phyloP scores from a whole-genome alignment of 2,113 vertebrate species.

The Chionomys nivalis region DNA sequence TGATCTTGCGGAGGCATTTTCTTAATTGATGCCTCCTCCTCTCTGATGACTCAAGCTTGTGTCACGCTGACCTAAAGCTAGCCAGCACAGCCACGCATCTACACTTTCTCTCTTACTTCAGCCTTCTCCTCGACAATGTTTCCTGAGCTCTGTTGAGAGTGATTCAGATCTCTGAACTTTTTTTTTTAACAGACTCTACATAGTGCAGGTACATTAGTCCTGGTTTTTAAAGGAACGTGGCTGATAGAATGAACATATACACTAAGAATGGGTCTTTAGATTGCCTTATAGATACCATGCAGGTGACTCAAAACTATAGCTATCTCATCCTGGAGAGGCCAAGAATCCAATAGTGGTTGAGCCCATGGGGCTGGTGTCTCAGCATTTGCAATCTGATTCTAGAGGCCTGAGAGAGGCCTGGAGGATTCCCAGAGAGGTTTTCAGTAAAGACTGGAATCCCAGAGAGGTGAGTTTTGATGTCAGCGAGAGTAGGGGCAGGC shows the following conservation, averaged over 20 bases:
- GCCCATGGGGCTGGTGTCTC: neutral
- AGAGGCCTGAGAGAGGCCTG: neutral
- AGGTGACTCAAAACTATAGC: neutral
- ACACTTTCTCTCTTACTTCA: too few relatives aligned
- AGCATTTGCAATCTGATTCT: neutral
- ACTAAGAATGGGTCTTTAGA: neutral
- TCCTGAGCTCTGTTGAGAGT: neutral
- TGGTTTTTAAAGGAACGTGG: neutral
- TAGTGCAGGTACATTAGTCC: neutral
- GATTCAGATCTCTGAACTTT: neutral
- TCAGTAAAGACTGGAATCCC: neutral
- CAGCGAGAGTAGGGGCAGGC: neutral
- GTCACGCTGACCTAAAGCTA: neutral
- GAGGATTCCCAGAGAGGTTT: neutral
- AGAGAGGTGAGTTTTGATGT: neutral
- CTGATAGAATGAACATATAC: neutral
- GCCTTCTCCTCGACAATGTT: neutral
- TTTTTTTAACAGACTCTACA: neutral
- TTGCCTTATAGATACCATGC: neutral
- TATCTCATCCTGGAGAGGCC: neutral
- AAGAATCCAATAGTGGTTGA: neutral
- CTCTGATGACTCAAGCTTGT: neutral
- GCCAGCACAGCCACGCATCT: neutral
- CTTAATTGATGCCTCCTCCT: neutral
- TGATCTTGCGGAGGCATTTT: neutral